Percentiles rank a stretch among this genome's conserved stretches.
Conservation (phyloP, 2,888 invertebrate genomes). For the Stenolophus ochropezus region DNA sequence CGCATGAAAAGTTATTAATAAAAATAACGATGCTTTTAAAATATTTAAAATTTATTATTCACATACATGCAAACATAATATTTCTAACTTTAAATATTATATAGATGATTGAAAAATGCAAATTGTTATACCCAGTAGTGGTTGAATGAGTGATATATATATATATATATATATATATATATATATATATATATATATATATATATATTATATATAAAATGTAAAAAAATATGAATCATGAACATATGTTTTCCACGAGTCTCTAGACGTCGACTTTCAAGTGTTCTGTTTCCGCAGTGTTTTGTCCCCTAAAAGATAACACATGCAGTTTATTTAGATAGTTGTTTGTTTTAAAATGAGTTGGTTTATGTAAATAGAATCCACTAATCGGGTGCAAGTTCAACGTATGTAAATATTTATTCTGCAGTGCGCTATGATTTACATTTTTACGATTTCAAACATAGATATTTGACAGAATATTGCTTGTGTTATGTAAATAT, state of each 20-base stretch:
- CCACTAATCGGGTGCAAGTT: slow-evolving; percentile 38
- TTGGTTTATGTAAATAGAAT: slow-evolving; percentile 35
- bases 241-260: slow-evolving; percentile 10
- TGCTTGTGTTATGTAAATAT: neutral
- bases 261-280: neutral
- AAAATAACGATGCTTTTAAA: neutral
- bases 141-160: neutral
- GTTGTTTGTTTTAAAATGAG: slow-evolving; percentile 39
- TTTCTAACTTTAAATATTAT: too few relatives aligned
- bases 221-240: neutral
- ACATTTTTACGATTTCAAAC: slow-evolving; percentile 22
- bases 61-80: neutral
- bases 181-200: too few relatives aligned
- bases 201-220: too few relatives aligned
- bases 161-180: neutral
- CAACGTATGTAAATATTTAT: slow-evolving; percentile 29
- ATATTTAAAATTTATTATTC: slow-evolving; percentile 32
- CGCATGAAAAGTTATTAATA: neutral
- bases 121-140: neutral
- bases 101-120: neutral
- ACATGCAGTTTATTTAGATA: slow-evolving; percentile 27
- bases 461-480: neutral
- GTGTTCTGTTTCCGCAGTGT: slow-evolving; percentile 18
- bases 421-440: neutral
- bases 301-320: slow-evolving; percentile 36